phyloP scores from a whole-genome alignment of 2,888 invertebrate genomes.

The Tubiluchus corallicola region DNA sequence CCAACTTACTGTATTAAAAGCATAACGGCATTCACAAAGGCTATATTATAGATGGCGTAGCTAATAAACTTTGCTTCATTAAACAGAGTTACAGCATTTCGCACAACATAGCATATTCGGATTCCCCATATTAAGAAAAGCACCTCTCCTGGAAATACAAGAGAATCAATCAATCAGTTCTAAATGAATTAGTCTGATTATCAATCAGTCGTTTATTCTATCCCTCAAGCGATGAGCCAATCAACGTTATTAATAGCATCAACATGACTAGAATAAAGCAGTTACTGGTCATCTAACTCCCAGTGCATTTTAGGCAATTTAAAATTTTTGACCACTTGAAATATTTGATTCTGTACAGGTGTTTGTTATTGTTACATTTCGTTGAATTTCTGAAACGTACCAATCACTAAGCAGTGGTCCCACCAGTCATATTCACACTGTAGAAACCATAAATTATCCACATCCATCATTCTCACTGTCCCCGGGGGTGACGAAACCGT shows the following conservation, averaged over 20 bases:
- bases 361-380: too few relatives aligned
- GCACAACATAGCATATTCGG: conserved; percentile 31
- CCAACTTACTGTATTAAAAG: conserved; percentile 76
- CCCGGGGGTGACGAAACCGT: conserved; percentile 66
- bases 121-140: conserved; percentile 32
- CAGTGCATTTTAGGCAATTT: too few relatives aligned
- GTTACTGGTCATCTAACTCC: too few relatives aligned
- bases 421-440: conserved; percentile 84
- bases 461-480: conserved; percentile 50
- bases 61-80: conserved; percentile 82
- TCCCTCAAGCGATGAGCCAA: too few relatives aligned
- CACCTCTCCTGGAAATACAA: conserved; percentile 24
- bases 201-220: not conserved
- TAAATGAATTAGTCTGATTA: not conserved
- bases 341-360: too few relatives aligned
- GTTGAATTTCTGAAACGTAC: too few relatives aligned
- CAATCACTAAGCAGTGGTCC: conserved; percentile 79
- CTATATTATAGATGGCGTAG: conserved; percentile 84
- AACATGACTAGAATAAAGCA: too few relatives aligned
- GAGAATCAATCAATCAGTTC: conserved; percentile 11
- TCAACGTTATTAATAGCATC: too few relatives aligned
- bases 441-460: conserved; percentile 57
- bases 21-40: conserved; percentile 76
- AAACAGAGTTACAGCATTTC: conserved; percentile 73
- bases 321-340: too few relatives aligned